Evolutionary conservation across 1,140 invertebrate species (phyloP).

Genomic region (Bradysia coprophila): DNA sequence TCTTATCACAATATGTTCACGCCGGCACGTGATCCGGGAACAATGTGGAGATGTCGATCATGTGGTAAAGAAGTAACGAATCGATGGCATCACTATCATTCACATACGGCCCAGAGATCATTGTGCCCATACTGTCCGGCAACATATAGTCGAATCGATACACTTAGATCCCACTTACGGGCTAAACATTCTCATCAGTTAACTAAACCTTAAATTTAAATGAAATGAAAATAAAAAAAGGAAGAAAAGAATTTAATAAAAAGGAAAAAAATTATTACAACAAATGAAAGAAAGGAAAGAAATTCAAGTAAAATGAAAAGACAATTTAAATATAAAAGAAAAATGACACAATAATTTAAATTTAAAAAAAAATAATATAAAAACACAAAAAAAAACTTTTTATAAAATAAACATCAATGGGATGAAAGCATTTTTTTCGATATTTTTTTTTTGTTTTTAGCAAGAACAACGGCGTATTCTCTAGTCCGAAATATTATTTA

Average conservation of each 20-base stretch:
- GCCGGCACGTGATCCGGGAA: slow-evolving; percentile 39
- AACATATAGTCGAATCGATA: slow-evolving; percentile 71
- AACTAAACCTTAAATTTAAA: slow-evolving; percentile 10
- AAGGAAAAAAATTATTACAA: background rate
- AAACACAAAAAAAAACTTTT: too few species aligned
- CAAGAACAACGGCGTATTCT: too few species aligned
- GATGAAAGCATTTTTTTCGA: too few species aligned
- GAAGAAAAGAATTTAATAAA: background rate
- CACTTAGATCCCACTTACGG: slow-evolving; percentile 52
- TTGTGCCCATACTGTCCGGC: slow-evolving; percentile 67
- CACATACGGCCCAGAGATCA: slow-evolving; percentile 56
- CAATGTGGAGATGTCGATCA: slow-evolving; percentile 55
- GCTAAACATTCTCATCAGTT: slow-evolving; percentile 44
- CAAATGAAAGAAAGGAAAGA: background rate
- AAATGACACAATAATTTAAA: background rate
- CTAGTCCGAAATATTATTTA: too few species aligned
- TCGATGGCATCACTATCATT: slow-evolving; percentile 72
- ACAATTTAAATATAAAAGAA: background rate
- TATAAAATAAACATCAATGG: too few species aligned
- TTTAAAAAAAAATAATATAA: background rate
- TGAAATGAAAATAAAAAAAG: background rate
- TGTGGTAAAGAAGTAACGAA: slow-evolving; percentile 73
- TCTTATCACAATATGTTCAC: slow-evolving; percentile 68
- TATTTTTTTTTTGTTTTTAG: too few species aligned
- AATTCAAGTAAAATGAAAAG: background rate